Evolutionary conservation across 2,797 vertebrate species (phyloP), one percentile per base, ranked within the genome.

Genomic region (Hyperoplus lanceolatus): DNA sequence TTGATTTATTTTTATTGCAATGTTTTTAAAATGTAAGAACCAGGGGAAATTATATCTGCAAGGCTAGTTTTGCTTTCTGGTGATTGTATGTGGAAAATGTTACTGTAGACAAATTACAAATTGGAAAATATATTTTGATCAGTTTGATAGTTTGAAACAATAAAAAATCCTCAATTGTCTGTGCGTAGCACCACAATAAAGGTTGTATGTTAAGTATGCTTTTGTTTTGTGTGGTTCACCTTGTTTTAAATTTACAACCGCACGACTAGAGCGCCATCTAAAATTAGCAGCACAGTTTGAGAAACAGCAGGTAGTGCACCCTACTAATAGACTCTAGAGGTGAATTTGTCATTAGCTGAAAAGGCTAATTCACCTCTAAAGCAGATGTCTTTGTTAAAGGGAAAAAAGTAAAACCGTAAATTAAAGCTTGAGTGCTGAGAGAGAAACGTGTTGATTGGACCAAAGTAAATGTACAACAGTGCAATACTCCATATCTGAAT

Each of bases 291-390:
- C 90, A 55, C 90, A 68, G 87, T 91, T 90, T 93, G 91, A 85
- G 75, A 90, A 91, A 90, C 93, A 94, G 92, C 91, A 92, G 91
- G 91, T 77, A 85, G 90, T 55, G 79, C 88, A 75, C 73, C 81
- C 80, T 67, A 43, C 90, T 93, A 93, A 93, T 89, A 89, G 77
- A 82, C 90, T 91, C 87, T 90, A 75, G 91, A 94, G 92, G 93
- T 93, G 91, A 94, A 93, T 92, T 93, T 91, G 89, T 90, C 89
- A 91, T 93, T 92, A 91, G 88, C 87, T 86, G 76, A 90, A 93
- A 92, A 89, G 81, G 88, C 86, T 85, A 86, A 92, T 92, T 94
- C 92, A 91, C 93, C 92, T 93, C 90, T 80, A 91, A 89, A 92
- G 71, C 90, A 90, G 90, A 92, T 92, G 92, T 87, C 89, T 90